Evolutionary conservation across 2,797 vertebrate species (phyloP).

Genomic region (Oryzias dopingdopingensis): DNA sequence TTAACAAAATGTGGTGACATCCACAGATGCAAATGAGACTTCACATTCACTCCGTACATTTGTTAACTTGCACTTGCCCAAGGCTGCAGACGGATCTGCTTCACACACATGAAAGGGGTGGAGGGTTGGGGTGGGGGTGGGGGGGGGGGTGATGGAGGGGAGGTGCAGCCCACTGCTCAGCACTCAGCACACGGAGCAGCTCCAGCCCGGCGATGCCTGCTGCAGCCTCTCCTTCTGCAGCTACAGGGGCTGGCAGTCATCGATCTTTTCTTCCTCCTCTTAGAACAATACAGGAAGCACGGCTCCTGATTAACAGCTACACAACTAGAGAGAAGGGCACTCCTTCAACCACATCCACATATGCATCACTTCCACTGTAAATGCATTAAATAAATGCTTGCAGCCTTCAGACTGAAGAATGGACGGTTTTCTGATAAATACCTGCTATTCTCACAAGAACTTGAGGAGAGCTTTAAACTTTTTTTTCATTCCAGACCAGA

Average conservation of each 20-base stretch:
- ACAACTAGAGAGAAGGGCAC: slow-evolving; percentile 6
- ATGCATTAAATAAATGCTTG: slow-evolving; percentile 11
- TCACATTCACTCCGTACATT: slow-evolving; percentile 76
- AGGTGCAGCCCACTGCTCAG: slow-evolving; percentile 69
- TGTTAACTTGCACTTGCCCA: slow-evolving; percentile 80
- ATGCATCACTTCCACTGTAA: slow-evolving; percentile 7
- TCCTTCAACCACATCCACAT: background rate
- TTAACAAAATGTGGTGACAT: slow-evolving; percentile 72
- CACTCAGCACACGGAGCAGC: slow-evolving; percentile 78
- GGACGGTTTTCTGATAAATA: slow-evolving; percentile 3
- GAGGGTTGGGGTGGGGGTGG: background rate
- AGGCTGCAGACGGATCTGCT: slow-evolving; percentile 79
- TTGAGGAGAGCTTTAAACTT: slow-evolving; percentile 15
- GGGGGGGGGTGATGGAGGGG: background rate
- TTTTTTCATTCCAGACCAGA: slow-evolving; percentile 15
- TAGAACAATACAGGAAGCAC: slow-evolving; percentile 64
- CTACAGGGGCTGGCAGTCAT: slow-evolving; percentile 66
- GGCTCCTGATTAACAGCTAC: slow-evolving; percentile 43
- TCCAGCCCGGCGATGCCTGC: slow-evolving; percentile 63
- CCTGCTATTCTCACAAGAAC: slow-evolving; percentile 15
- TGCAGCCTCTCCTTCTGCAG: slow-evolving; percentile 70
- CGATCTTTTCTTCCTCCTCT: slow-evolving; percentile 72
- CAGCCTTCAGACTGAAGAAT: slow-evolving; percentile 1
- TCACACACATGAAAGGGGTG: slow-evolving; percentile 67
- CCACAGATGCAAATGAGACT: slow-evolving; percentile 78